phyloP scores from a whole-genome alignment of 1,140 invertebrate species.

The roundworm (Caenorhabditis elegans) region WBcel235 BX284603.4:13304001-13304500 shows the following conservation, averaged over 20 bases:
- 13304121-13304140: neutral
- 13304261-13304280: neutral
- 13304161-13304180: neutral
- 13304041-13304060: neutral
- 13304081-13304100: neutral
- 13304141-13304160: neutral
- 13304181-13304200: neutral
- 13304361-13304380: neutral
- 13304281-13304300: neutral
- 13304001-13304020: neutral
- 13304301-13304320: neutral
- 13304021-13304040: neutral
- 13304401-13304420: constrained; percentile 3
- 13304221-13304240: neutral
- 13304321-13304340: constrained; percentile 2
- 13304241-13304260: neutral
- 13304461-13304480: neutral
- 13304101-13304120: neutral
- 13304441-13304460: neutral
- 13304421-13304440: neutral
- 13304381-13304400: neutral
- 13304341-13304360: neutral
- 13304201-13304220: neutral
- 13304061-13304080: neutral
- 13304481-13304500: no score